These are phyloP conservation scores for Mormyrus proboscirostris DNA, from an alignment of 2,797 vertebrate species.

Conservation along the genomic window DNA sequence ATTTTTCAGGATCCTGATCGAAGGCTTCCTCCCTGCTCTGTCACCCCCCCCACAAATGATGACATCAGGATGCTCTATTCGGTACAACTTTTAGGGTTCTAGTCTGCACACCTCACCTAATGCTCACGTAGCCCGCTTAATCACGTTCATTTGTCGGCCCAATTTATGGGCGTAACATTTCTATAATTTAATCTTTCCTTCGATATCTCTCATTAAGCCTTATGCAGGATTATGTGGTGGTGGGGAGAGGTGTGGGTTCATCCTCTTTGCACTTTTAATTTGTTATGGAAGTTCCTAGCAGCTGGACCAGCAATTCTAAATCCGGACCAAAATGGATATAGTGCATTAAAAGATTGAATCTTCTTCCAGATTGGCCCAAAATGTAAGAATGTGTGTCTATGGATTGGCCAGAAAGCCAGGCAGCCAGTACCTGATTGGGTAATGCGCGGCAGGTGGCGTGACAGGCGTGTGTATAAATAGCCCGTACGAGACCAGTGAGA, in stretches of 20 bases:
- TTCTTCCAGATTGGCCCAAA: background rate
- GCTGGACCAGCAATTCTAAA: background rate
- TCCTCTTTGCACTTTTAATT: background rate
- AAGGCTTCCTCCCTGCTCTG: background rate
- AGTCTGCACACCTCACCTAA: background rate
- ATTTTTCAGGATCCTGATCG: background rate
- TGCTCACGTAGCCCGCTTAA: background rate
- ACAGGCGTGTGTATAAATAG: constrained; percentile 51
- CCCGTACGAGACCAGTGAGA: constrained; percentile 28
- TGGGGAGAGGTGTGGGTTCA: background rate
- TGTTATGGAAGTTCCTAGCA: background rate
- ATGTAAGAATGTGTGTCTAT: constrained; percentile 12
- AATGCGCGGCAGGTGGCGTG: constrained; percentile 49
- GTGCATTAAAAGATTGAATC: background rate
- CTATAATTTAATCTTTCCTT: background rate
- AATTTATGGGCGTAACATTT: background rate
- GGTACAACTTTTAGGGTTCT: background rate
- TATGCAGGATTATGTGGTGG: background rate
- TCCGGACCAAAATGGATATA: background rate
- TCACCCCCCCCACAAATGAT: background rate
- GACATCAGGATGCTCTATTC: background rate
- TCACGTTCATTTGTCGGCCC: background rate
- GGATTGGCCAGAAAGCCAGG: constrained; percentile 26
- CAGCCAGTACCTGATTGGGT: constrained; percentile 46
- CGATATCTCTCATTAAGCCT: constrained; percentile 6